Percentiles rank a stretch among this genome's conserved stretches.
phyloP scores from a whole-genome alignment of 2,797 vertebrate species.

The Notolabrus celidotus region DNA sequence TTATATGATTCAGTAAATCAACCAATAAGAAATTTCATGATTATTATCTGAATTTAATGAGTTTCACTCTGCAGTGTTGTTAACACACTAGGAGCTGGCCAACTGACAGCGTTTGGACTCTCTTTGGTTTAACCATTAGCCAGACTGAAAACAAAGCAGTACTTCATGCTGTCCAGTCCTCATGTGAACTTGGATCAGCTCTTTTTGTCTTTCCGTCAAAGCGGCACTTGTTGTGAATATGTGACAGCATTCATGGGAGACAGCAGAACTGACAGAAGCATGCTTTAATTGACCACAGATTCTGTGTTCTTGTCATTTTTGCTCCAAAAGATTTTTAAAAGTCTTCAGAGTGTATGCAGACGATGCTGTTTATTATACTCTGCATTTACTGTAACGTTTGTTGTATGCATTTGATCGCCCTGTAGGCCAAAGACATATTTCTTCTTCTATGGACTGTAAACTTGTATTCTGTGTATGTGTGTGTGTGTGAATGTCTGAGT shows the following conservation, averaged over 20 bases:
- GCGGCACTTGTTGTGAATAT: constrained; percentile 40
- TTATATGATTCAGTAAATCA: too few species aligned
- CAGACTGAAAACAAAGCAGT: constrained; percentile 30
- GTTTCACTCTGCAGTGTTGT: constrained; percentile 2
- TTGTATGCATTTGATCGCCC: constrained; percentile 46
- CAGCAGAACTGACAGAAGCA: constrained; percentile 28
- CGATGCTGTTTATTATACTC: constrained; percentile 32
- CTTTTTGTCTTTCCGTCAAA: constrained; percentile 27
- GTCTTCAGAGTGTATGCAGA: background rate
- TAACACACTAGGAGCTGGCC: constrained; percentile 5
- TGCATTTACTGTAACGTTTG: constrained; percentile 10
- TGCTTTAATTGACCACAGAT: constrained; percentile 35
- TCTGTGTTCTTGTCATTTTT: constrained; percentile 34
- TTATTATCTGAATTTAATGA: too few species aligned
- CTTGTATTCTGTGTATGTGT: constrained; percentile 13
- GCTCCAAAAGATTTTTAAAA: constrained; percentile 1
- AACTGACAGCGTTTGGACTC: background rate
- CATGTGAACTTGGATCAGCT: constrained; percentile 31
- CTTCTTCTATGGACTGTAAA: constrained; percentile 56
- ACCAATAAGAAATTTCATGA: too few species aligned
- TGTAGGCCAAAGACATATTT: constrained; percentile 51
- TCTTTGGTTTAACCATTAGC: constrained; percentile 11
- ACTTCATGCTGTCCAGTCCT: constrained; percentile 38
- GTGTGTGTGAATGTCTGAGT: constrained; percentile 27
- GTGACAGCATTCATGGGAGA: constrained; percentile 17